phyloP scores from a whole-genome alignment of 2,888 invertebrate species.

The Drosophila antonietae region DNA sequence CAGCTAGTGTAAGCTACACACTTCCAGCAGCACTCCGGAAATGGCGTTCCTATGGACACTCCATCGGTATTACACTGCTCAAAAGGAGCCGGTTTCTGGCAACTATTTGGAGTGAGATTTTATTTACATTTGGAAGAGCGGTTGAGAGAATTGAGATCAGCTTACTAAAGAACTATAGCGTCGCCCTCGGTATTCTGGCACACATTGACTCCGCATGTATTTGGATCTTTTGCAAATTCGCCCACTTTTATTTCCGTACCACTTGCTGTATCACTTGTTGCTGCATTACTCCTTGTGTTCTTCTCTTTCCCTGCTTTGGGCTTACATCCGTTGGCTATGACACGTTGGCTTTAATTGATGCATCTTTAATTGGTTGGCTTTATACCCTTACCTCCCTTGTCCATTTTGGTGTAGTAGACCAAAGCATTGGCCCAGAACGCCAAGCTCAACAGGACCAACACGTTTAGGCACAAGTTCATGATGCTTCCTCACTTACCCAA shows the following conservation, averaged over 20 bases:
- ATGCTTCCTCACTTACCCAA: background rate
- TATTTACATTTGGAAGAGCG: background rate
- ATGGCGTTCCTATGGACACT: constrained; percentile 27
- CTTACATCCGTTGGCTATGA: constrained; percentile 46
- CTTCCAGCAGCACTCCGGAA: constrained; percentile 59
- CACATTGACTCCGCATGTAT: constrained; percentile 37
- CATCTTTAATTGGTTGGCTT: too few species aligned
- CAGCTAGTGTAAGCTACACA: constrained; percentile 37
- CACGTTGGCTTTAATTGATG: background rate
- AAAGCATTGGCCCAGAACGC: constrained; percentile 13
- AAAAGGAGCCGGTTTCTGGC: constrained; percentile 53
- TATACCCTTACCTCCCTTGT: constrained; percentile 32
- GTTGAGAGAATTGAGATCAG: background rate
- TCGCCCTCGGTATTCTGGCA: constrained; percentile 50
- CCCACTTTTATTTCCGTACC: constrained; percentile 31
- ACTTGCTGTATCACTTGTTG: background rate
- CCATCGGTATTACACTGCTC: constrained; percentile 31
- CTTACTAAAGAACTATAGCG: constrained; percentile 60
- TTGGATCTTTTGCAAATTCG: constrained; percentile 23
- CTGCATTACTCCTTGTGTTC: too few species aligned
- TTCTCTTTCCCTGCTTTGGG: background rate
- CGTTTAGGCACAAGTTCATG: background rate
- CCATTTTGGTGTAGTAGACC: constrained; percentile 42
- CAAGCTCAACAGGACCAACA: constrained; percentile 2
- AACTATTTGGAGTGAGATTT: constrained; percentile 24